phyloP scores from a whole-genome alignment of 2,888 invertebrate species.

The Heliconius aoede region DNA sequence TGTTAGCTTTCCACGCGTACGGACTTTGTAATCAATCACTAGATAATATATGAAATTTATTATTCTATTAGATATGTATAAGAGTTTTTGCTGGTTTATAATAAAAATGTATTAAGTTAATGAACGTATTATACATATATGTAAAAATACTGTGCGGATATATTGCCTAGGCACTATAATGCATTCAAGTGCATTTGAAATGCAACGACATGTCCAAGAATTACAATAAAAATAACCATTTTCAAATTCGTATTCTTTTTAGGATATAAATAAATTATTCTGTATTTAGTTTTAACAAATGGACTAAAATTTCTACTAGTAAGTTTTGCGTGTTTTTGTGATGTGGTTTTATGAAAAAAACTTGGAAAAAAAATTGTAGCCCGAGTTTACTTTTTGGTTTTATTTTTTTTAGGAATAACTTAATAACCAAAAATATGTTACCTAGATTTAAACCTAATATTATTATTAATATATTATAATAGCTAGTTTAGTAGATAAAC shows the following conservation, averaged over 20 bases:
- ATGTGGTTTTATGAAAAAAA: too few species aligned
- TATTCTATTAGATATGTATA: neutral
- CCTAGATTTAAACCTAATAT: too few species aligned
- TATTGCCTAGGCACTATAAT: too few species aligned
- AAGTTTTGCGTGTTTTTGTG: too few species aligned
- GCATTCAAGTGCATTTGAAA: too few species aligned
- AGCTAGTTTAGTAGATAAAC: neutral
- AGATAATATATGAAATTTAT: neutral
- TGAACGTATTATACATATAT: neutral
- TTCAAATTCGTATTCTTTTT: too few species aligned
- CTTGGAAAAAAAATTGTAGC: neutral
- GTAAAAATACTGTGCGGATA: too few species aligned
- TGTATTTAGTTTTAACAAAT: neutral
- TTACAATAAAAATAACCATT: too few species aligned
- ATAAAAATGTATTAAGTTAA: neutral
- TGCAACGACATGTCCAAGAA: too few species aligned
- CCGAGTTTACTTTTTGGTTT: neutral
- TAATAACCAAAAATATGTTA: too few species aligned
- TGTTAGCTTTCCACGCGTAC: constrained; percentile 30
- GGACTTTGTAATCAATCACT: neutral
- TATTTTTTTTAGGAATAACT: neutral
- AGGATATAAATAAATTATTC: neutral
- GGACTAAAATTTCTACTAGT: too few species aligned
- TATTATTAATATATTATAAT: neutral
- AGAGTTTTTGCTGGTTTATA: neutral